These are phyloP conservation scores for Gallinago solitaria DNA, from an alignment of 2,797 vertebrate species.

Conservation along the genomic window DNA sequence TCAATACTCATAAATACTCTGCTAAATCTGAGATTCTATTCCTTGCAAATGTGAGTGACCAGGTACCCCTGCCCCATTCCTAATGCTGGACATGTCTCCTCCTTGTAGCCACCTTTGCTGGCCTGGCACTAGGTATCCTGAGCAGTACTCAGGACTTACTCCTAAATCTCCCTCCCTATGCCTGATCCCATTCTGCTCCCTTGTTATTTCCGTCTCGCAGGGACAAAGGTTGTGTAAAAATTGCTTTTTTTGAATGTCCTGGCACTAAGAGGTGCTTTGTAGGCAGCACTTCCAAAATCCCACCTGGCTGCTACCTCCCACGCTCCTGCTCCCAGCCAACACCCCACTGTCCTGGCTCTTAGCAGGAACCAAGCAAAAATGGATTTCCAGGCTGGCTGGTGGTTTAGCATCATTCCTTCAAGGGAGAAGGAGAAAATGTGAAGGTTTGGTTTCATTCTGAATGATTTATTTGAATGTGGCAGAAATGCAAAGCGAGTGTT, in stretches of 20 bases:
- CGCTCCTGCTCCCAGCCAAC: not conserved
- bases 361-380: not conserved
- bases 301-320: not conserved
- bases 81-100: not conserved
- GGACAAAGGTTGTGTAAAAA: not conserved
- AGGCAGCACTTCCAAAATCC: not conserved
- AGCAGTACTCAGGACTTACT: not conserved
- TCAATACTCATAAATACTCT: constrained; percentile 39
- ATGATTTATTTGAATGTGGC: not conserved
- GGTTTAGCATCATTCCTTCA: not conserved
- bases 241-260: not conserved
- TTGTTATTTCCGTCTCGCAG: not conserved
- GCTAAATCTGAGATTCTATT: constrained; percentile 23
- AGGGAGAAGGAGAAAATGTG: not conserved
- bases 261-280: not conserved
- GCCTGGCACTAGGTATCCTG: not conserved
- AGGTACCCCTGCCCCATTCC: not conserved
- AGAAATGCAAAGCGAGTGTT: not conserved
- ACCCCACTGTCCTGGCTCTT: not conserved
- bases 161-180: not conserved
- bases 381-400: not conserved
- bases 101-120: not conserved
- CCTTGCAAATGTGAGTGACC: not conserved
- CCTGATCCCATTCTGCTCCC: not conserved
- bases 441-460: not conserved